A percentile compares a stretch with the other conserved stretches of the same genome.
These are phyloP conservation scores for Neotoxoptera formosana DNA, from an alignment of 1,140 invertebrate genomes.

Conservation along the genomic window DNA sequence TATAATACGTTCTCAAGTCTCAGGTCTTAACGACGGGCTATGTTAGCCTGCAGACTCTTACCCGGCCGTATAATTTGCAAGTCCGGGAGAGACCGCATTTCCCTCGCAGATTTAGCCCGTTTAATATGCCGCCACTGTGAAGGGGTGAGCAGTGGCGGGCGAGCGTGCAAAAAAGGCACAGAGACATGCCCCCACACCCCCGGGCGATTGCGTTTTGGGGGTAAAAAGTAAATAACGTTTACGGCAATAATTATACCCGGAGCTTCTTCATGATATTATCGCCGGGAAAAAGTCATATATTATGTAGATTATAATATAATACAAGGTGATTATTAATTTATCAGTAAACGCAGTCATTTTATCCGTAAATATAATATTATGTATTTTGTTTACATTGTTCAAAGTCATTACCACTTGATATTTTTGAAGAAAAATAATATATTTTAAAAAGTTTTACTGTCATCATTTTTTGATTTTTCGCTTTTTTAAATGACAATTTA, in stretches of 20 bases:
- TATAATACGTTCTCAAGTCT: neutral
- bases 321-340: neutral
- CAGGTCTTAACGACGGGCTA: neutral
- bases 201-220: neutral
- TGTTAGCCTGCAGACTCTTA: neutral
- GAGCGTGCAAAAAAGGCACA: neutral
- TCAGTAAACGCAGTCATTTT: neutral
- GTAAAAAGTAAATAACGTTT: neutral
- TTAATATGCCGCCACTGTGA: neutral
- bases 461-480: no score
- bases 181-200: neutral
- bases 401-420: neutral
- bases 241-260: neutral
- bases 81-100: neutral
- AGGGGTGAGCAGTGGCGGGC: neutral
- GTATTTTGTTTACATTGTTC: neutral
- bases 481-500: no score
- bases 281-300: neutral
- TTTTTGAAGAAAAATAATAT: neutral
- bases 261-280: neutral
- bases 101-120: neutral
- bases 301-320: neutral
- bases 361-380: neutral
- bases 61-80: neutral
- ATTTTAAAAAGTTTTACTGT: neutral